Evolutionary conservation across 2,797 vertebrate species (phyloP).

Genomic region (Galago senegalensis): DNA sequence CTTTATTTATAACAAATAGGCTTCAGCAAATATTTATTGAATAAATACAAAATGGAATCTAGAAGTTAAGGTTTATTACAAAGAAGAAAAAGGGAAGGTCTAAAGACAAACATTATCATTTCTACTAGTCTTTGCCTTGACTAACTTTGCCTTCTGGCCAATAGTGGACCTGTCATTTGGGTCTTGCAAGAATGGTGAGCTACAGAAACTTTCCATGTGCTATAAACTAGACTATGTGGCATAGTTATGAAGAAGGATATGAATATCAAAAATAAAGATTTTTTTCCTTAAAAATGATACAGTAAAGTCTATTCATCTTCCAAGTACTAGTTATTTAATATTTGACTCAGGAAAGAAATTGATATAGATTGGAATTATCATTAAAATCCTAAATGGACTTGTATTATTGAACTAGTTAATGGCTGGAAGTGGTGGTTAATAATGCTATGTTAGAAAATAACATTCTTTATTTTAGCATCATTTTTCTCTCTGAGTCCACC

Average conservation of each 20-base stretch:
- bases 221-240: not conserved
- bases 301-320: slow-evolving; percentile 38
- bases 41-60: not conserved
- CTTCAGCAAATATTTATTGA: slow-evolving; percentile 56
- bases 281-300: not conserved
- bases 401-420: not conserved
- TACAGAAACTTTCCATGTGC: not conserved
- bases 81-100: not conserved
- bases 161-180: not conserved
- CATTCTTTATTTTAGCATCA: not conserved
- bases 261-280: slow-evolving; percentile 39
- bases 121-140: not conserved
- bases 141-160: slow-evolving; percentile 4
- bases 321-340: slow-evolving; percentile 15
- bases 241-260: not conserved
- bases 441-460: slow-evolving; percentile 15
- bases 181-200: not conserved
- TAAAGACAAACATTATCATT: slow-evolving; percentile 20
- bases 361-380: not conserved
- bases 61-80: not conserved
- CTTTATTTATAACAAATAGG: slow-evolving; percentile 25
- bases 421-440: slow-evolving; percentile 19
- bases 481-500: not conserved
- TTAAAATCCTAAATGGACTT: slow-evolving; percentile 52
- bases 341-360: slow-evolving; percentile 15